A percentile compares a stretch with the other conserved stretches of the same genome.
phyloP scores from a whole-genome alignment of 2,888 invertebrate genomes.

The Nebria brevicollis region DNA sequence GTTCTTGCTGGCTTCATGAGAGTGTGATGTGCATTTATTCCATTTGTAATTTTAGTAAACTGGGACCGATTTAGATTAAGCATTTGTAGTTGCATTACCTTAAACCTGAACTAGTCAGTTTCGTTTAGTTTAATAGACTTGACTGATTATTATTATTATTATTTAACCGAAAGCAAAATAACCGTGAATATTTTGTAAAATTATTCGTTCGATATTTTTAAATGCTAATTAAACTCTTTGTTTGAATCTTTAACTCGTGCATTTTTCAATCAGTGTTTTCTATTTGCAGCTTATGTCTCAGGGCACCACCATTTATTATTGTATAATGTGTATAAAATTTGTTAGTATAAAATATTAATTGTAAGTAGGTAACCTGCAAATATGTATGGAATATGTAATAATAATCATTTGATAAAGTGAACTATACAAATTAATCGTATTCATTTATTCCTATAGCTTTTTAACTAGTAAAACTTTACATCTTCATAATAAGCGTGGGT shows the following conservation, averaged over 20 bases:
- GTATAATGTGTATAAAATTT: slow-evolving; percentile 30
- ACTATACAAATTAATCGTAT: slow-evolving; percentile 15
- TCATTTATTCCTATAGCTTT: neutral
- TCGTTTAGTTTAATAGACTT: neutral
- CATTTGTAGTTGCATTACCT: neutral
- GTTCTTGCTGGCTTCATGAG: neutral
- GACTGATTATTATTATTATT: neutral
- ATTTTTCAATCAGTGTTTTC: neutral
- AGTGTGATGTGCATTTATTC: neutral
- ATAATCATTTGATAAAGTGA: slow-evolving; percentile 45
- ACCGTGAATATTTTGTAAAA: neutral
- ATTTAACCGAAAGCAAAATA: neutral
- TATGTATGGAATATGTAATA: slow-evolving; percentile 25
- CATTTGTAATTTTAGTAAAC: neutral
- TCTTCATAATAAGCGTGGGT: no score
- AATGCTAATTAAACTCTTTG: neutral
- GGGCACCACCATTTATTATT: neutral
- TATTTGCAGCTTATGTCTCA: neutral
- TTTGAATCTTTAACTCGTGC: neutral
- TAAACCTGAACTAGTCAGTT: neutral
- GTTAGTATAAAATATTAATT: slow-evolving; percentile 27
- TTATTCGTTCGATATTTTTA: neutral
- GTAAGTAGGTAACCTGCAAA: slow-evolving; percentile 24
- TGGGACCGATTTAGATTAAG: neutral
- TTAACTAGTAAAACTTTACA: neutral